phyloP scores from a whole-genome alignment of 2,888 invertebrate species.

The Chloromyia formosa region DNA sequence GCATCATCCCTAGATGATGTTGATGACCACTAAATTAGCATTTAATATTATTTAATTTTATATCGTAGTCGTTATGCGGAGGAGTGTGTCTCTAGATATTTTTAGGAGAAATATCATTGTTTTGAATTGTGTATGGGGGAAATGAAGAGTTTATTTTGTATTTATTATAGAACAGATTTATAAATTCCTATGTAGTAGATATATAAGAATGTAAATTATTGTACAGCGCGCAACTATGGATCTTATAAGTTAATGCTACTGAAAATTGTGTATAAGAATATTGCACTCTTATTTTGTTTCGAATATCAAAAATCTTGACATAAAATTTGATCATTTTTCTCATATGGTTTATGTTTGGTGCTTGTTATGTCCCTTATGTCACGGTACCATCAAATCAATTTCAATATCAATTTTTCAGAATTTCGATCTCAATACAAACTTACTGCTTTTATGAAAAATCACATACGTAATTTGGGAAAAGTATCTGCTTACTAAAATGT shows the following conservation, averaged over 20 bases:
- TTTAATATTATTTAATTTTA: slow-evolving; percentile 6
- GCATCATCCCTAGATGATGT: not conserved
- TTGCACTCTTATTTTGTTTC: no score
- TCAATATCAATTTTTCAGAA: not conserved
- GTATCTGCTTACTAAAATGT: slow-evolving; percentile 2
- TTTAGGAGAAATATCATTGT: no score
- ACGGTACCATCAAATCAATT: not conserved
- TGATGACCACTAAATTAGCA: not conserved
- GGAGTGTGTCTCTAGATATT: not conserved
- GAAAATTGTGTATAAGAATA: no score
- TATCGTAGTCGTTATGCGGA: not conserved
- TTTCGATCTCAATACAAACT: slow-evolving; percentile 22
- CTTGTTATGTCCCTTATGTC: no score
- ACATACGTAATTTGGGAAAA: slow-evolving; percentile 2
- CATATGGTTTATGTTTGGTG: no score
- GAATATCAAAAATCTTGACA: no score
- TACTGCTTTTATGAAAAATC: not conserved
- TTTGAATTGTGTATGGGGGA: slow-evolving; percentile 17
- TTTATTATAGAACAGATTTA: slow-evolving; percentile 24
- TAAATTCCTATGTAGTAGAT: slow-evolving; percentile 23
- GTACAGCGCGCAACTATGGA: slow-evolving; percentile 7
- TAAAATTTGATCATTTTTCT: no score
- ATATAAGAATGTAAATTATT: slow-evolving; percentile 33
- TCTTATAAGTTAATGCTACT: no score
- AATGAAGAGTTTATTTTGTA: not conserved